A percentile compares a stretch with the other conserved stretches of the same genome.
phyloP scores from a whole-genome alignment of 2,888 invertebrate species.

The Harpalus rubripes region DNA sequence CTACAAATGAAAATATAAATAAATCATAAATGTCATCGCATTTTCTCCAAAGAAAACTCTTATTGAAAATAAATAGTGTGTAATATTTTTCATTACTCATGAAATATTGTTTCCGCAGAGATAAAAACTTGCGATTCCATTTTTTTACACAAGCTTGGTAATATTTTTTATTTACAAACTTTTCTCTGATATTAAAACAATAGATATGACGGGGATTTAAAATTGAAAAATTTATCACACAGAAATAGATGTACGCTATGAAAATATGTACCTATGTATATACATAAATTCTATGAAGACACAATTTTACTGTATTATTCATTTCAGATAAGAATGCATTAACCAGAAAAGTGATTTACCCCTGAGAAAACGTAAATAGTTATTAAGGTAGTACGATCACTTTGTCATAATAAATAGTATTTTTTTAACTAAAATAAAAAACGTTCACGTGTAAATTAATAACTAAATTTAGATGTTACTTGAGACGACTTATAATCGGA shows the following conservation, averaged over 20 bases:
- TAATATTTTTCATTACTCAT: constrained; percentile 34
- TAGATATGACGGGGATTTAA: not conserved
- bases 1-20: constrained; percentile 39
- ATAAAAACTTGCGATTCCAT: not conserved
- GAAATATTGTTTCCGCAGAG: constrained; percentile 22
- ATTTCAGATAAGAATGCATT: too few relatives aligned
- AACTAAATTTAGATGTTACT: too few relatives aligned
- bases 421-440: too few relatives aligned
- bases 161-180: constrained; percentile 4
- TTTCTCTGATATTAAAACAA: not conserved
- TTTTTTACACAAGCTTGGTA: not conserved
- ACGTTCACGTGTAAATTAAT: too few relatives aligned
- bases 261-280: too few relatives aligned
- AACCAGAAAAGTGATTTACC: too few relatives aligned
- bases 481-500: too few relatives aligned
- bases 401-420: too few relatives aligned
- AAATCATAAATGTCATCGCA: constrained; percentile 41
- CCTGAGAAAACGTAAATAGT: too few relatives aligned
- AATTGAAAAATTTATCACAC: not conserved
- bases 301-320: too few relatives aligned
- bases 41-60: constrained; percentile 16
- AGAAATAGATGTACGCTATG: not conserved
- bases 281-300: too few relatives aligned
- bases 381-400: too few relatives aligned
- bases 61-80: constrained; percentile 18